Conservation (phyloP, 2,797 vertebrate genomes). For the Hippopotamyrus pictus region DNA sequence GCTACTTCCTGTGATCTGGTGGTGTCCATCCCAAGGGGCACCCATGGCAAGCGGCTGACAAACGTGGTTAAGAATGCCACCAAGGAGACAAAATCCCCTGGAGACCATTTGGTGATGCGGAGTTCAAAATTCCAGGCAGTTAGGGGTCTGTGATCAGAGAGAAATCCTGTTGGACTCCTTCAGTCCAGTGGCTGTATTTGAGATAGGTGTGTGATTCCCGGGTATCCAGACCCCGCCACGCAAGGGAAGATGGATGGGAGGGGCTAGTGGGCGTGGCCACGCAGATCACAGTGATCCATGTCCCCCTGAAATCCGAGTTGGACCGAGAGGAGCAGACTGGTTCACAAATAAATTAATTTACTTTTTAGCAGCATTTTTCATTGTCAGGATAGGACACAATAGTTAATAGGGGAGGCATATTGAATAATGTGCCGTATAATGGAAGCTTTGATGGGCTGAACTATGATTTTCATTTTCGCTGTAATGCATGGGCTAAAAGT, state of each 20-base stretch:
- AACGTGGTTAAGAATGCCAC: not conserved
- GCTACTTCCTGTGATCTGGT: not conserved
- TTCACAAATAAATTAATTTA: not conserved
- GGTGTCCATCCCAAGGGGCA: not conserved
- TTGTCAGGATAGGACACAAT: not conserved
- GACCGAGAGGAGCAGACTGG: not conserved
- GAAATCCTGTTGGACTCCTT: not conserved
- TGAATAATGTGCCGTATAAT: slow-evolving; percentile 4
- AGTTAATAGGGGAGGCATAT: not conserved
- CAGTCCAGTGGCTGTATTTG: not conserved
- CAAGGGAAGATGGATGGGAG: not conserved
- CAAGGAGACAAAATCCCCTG: not conserved
- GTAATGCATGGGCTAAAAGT: not conserved
- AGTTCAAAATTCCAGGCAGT: not conserved
- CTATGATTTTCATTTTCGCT: not conserved
- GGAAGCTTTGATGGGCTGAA: not conserved
- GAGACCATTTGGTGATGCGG: not conserved
- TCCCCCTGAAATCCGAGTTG: not conserved
- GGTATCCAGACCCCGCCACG: not conserved
- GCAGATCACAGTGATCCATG: not conserved
- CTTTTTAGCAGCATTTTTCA: not conserved
- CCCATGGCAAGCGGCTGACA: not conserved
- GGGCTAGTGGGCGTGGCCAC: not conserved
- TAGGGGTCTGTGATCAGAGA: not conserved
- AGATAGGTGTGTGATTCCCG: not conserved